These are phyloP conservation scores for Numida meleagris DNA, from an alignment of 2,113 vertebrate genomes.

Conservation along the genomic window DNA sequence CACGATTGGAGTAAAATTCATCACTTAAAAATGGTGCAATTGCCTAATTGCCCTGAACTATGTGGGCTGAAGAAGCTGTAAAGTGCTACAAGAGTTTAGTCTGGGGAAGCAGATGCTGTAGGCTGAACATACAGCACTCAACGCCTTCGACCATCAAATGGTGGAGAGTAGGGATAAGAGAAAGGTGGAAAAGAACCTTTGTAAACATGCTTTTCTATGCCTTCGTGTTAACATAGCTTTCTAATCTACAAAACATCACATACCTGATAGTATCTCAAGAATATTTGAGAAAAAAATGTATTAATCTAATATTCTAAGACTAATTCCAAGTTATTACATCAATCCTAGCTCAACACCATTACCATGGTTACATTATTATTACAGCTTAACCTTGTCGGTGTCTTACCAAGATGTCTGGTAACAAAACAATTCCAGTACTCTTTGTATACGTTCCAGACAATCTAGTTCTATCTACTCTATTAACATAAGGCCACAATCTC, in stretches of 20 bases:
- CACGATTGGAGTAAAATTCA: background rate
- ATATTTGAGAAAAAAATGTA: background rate
- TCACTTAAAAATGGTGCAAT: background rate
- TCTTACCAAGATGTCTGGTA: background rate
- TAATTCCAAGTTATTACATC: background rate
- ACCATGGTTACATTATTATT: conserved; percentile 37
- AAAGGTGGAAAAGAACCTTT: background rate
- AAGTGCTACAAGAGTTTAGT: background rate
- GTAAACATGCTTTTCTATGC: background rate
- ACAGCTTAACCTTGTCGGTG: conserved; percentile 9
- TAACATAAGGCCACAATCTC: background rate
- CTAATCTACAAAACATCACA: background rate
- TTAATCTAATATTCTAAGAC: no score
- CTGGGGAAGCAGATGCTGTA: background rate
- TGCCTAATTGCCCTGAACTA: background rate
- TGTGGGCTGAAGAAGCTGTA: background rate
- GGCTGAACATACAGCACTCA: background rate
- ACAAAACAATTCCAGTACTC: background rate
- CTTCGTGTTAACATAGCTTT: background rate
- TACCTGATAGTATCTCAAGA: background rate
- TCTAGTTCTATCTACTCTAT: background rate
- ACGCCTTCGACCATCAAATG: background rate
- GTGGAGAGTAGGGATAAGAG: no score
- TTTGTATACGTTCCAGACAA: background rate
- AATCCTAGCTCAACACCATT: conserved; percentile 1